Conservation (phyloP, 2,888 invertebrate species). For the Scaptomyza cyrtandrae region DNA sequence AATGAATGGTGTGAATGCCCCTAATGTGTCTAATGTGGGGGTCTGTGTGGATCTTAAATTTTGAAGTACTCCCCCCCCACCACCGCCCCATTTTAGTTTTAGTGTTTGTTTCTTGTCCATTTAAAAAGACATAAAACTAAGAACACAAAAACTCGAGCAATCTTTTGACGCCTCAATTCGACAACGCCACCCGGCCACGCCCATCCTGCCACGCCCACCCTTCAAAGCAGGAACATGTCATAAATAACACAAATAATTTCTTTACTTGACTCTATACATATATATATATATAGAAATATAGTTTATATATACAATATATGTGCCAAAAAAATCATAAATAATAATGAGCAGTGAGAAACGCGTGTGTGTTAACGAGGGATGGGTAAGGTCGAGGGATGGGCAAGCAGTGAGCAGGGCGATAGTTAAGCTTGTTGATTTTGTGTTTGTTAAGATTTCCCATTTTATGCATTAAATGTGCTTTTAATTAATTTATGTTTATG, state of each 20-base stretch:
- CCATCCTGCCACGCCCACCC: background rate
- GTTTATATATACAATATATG: constrained; percentile 5
- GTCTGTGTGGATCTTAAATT: background rate
- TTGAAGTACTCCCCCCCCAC: constrained; percentile 19
- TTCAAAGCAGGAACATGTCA: constrained; percentile 38
- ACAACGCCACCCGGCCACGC: background rate
- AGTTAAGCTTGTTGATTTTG: constrained; percentile 7
- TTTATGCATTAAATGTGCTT: constrained; percentile 49
- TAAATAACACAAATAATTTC: constrained; percentile 62
- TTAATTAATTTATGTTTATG: constrained; percentile 65
- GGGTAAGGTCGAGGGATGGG: background rate
- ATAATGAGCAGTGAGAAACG: constrained; percentile 29
- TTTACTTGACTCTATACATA: constrained; percentile 39
- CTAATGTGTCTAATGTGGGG: constrained; percentile 35
- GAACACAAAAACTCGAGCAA: constrained; percentile 28
- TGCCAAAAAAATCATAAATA: constrained; percentile 68
- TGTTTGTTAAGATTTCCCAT: background rate
- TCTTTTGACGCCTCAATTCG: constrained; percentile 13
- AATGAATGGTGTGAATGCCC: constrained; percentile 42
- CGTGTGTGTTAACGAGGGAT: background rate
- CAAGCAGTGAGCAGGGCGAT: no score
- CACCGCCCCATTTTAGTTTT: constrained; percentile 67
- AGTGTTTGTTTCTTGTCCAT: constrained; percentile 63
- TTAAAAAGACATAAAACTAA: constrained; percentile 73
- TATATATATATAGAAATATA: background rate